These are phyloP conservation scores for Ancistrus triradiatus DNA, from an alignment of 2,113 vertebrate genomes.

Conservation along the genomic window DNA sequence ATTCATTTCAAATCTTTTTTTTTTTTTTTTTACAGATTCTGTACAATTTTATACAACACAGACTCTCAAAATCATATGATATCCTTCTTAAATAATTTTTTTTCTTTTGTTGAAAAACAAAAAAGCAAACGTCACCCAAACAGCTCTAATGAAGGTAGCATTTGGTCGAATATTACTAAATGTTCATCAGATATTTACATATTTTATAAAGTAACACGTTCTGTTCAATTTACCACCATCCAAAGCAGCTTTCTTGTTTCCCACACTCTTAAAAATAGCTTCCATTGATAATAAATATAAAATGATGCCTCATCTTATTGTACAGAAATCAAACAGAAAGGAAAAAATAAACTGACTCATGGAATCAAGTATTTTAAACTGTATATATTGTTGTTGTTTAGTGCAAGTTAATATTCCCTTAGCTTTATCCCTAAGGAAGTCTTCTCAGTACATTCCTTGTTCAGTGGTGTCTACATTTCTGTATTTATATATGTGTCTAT, in stretches of 20 bases:
- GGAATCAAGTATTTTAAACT: constrained; percentile 91
- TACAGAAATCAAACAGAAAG: constrained; percentile 90
- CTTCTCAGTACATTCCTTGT: constrained; percentile 86
- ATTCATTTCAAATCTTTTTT: too few relatives aligned
- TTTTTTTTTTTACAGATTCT: constrained; percentile 56
- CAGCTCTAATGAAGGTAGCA: constrained; percentile 78
- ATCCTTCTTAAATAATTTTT: constrained; percentile 65
- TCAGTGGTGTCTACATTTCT: constrained; percentile 87
- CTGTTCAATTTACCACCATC: constrained; percentile 78
- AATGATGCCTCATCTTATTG: constrained; percentile 93
- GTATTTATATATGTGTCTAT: constrained; percentile 51
- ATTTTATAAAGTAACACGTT: constrained; percentile 85
- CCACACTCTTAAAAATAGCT: constrained; percentile 85
- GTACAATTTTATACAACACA: constrained; percentile 51
- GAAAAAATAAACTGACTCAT: constrained; percentile 92
- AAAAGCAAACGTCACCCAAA: constrained; percentile 68
- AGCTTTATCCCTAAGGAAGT: constrained; percentile 89
- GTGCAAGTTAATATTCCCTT: constrained; percentile 94
- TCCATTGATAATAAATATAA: constrained; percentile 99
- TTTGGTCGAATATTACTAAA: too few relatives aligned
- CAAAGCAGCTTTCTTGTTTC: constrained; percentile 73
- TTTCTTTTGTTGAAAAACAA: neutral
- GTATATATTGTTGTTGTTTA: constrained; percentile 75
- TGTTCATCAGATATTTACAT: constrained; percentile 89
- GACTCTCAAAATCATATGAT: constrained; percentile 64